These are phyloP conservation scores for Platorchestia sp. DNA, from an alignment of 1,140 invertebrate genomes.

Conservation along the genomic window DNA sequence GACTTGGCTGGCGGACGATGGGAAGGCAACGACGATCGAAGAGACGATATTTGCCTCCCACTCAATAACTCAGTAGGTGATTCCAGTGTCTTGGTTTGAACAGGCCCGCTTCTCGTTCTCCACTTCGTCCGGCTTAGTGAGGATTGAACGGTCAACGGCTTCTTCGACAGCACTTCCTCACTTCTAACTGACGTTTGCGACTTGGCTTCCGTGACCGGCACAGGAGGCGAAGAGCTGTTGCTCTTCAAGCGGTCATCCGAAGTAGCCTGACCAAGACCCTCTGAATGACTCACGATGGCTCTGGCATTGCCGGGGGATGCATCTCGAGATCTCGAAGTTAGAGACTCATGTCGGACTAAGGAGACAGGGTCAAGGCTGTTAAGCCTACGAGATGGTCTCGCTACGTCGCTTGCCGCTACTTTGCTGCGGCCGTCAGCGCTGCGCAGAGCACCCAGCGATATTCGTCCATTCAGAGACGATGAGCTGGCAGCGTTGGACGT, in stretches of 20 bases:
- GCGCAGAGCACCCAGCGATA: not conserved
- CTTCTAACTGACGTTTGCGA: not conserved
- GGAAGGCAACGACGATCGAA: slow-evolving; percentile 34
- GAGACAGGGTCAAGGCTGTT: slow-evolving; percentile 37
- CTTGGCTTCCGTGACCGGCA: not conserved
- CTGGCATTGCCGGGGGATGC: not conserved
- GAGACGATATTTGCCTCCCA: not conserved
- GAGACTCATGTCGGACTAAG: not conserved
- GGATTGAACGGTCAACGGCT: not conserved
- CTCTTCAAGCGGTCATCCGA: not conserved
- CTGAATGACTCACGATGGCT: not conserved
- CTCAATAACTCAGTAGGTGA: not conserved
- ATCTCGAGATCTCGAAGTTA: not conserved
- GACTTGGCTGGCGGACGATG: not conserved
- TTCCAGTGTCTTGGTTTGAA: not conserved
- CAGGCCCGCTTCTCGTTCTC: slow-evolving; percentile 19
- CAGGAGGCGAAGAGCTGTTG: not conserved
- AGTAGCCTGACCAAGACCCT: not conserved
- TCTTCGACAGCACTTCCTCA: not conserved
- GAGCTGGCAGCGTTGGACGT: not conserved
- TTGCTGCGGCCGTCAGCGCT: not conserved
- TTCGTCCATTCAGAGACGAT: not conserved
- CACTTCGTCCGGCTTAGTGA: not conserved
- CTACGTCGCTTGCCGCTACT: not conserved
- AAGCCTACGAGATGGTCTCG: slow-evolving; percentile 31